phyloP scores from a whole-genome alignment of 2,888 invertebrate species.

The Sussaba pulchella region DNA sequence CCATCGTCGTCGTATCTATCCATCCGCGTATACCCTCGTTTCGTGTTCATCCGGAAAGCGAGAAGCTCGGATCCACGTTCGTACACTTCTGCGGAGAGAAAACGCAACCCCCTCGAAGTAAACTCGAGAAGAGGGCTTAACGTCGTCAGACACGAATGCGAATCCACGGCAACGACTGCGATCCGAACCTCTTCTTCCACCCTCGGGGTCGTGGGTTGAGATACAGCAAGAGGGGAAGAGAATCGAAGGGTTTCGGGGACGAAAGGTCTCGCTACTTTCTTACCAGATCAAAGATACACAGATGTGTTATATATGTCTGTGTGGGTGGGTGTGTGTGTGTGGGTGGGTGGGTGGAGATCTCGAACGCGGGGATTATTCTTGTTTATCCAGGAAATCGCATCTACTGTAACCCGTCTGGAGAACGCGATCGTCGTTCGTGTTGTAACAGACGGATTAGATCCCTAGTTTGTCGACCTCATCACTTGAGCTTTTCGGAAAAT shows the following conservation, averaged over 20 bases:
- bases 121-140: conserved; percentile 44
- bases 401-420: conserved; percentile 15
- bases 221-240: conserved; percentile 47
- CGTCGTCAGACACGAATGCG: conserved; percentile 51
- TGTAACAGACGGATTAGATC: conserved; percentile 40
- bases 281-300: background rate
- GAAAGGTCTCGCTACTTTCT: conserved; percentile 21
- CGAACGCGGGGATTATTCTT: conserved; percentile 34
- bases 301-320: too few relatives aligned
- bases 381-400: conserved; percentile 54
- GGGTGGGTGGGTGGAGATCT: too few relatives aligned
- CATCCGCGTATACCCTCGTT: background rate
- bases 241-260: conserved; percentile 34
- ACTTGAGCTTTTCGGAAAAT: background rate
- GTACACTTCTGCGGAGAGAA: conserved; percentile 1
- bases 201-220: conserved; percentile 7
- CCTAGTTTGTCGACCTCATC: background rate
- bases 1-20: background rate
- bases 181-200: background rate
- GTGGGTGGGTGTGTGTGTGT: too few relatives aligned
- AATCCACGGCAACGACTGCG: conserved; percentile 50
- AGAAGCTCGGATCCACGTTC: background rate
- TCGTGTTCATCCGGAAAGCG: background rate
- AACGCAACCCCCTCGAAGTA: conserved; percentile 32
- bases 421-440: conserved; percentile 26